A percentile compares a stretch with the other conserved stretches of the same genome.
Conservation (phyloP, 2,113 vertebrate genomes). For the Equus przewalskii region DNA sequence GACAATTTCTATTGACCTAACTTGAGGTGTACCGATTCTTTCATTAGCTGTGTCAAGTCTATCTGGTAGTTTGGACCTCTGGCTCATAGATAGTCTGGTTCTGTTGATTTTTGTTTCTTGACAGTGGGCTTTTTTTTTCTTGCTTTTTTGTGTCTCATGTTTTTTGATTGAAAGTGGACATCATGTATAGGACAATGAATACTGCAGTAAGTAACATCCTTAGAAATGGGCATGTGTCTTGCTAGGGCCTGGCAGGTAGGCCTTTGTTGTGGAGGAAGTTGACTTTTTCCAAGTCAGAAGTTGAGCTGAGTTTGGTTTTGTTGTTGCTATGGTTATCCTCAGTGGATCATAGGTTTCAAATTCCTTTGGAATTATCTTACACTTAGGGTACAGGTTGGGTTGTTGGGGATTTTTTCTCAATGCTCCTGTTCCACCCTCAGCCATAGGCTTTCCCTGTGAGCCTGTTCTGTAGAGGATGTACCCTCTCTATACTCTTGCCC, state of each 20-base stretch:
- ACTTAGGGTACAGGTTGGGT: not conserved
- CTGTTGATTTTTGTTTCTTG: not conserved
- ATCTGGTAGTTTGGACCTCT: not conserved
- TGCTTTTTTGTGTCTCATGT: not conserved
- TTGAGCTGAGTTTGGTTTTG: not conserved
- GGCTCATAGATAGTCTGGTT: not conserved
- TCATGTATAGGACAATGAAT: not conserved
- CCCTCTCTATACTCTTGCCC: not conserved
- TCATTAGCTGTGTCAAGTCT: not conserved
- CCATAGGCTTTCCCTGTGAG: not conserved
- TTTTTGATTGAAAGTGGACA: not conserved
- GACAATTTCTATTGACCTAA: not conserved
- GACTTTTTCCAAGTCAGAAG: not conserved
- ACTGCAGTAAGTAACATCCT: not conserved
- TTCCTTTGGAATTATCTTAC: not conserved
- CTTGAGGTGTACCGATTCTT: not conserved
- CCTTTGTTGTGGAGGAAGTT: not conserved
- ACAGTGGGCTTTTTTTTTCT: not conserved
- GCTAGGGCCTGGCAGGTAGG: not conserved
- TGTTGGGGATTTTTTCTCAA: not conserved
- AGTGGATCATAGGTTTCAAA: not conserved
- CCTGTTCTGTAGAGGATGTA: not conserved
- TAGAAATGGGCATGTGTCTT: not conserved
- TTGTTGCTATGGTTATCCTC: not conserved
- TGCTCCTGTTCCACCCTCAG: not conserved